Base-by-base conservation (phyloP, 2,797 vertebrate species). In the Channa striata region DNA sequence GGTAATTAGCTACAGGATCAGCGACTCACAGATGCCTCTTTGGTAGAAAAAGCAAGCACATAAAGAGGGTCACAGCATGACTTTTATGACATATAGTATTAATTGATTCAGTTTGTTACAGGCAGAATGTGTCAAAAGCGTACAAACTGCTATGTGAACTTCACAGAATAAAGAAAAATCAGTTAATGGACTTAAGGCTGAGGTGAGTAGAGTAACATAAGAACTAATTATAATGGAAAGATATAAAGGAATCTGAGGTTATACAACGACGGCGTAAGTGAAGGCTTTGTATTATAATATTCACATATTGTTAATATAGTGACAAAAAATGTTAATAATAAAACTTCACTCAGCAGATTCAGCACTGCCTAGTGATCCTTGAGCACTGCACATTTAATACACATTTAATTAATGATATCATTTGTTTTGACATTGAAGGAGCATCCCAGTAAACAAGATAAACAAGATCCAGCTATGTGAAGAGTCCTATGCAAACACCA, bases 361-460 rank as follows among this genome's bases (percentile, higher is more conserved):
- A 57, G 66, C 74, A 68, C 51, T 50, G 64, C 49, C 57, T 51
- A 23, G 56, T 43, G 53, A 57, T 81, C 74, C 68, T 78, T 63
- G 63, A 72, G 56, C 89, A 76, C 63, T 25, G 66, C 67, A 81
- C 75, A 69, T 85, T 82, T 78, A 84, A 86, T 66, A 78, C 68
- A 69, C 59, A 67, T 81, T 85, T 89, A 89, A 93, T 90, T 84
- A 90, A 87, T 88, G 53, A 90, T 89, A 86, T 90, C 89, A 89
- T 91, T 43, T 92, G 87, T 91, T 93, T 90, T 93, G 89, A 91
- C 88, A 89, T 87, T 89, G 85, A 87, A 81, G 86, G 50, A 85
- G 69, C 68, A 76, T 54, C 51, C 74, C 84, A 89, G 78, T 47
- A 82, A 87, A 89, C 64, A 89, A 83, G 83, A 89, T 81, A 88